Base-by-base conservation (phyloP, 1,140 invertebrate species). In the Diachasma alloeum region DNA sequence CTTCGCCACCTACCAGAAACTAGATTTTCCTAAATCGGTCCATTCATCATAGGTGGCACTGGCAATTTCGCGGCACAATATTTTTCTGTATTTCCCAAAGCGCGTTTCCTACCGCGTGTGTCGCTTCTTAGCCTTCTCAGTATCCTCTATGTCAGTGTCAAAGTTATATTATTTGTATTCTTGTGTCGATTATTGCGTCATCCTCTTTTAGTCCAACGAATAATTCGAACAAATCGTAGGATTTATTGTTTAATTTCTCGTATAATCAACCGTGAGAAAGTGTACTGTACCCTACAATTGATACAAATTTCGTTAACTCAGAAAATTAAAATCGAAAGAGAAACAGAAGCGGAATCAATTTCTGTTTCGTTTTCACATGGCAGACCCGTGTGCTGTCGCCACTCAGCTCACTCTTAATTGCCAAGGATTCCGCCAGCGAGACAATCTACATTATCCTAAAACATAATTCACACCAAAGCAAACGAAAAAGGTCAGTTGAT, bases 161-260 rank as follows among this genome's bases (percentile, higher is more conserved):
- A 59, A 59, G 44, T 46, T 42, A 42, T 42, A 53, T 53, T 53
- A 53, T 53, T 53, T 53, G 48, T 53, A 53, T 53, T 53, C 59
- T 44, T 19, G 36, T 48, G 44, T 72, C 22, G 42, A 72, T 31
- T 44, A 48, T 72, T 72, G 69, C 69, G 69, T 72, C 69, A 72
- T 72, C 19, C 24, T 24, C 24, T 63, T 11, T 63, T 11, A 11
- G 4, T 0, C 19, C 59, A 63, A 22, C 19, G 24, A 63, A 63
- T 63, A 53, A 19, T 19, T 53, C 24, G 1, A 26, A 4, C 22
- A 31, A 59, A 59, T 44, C 36, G 37, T 17, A 10, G 15, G 0
- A 70, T 19, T 70, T 46, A 42, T 8, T n/a, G 17, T 46, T n/a
- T 9, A 46, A 44, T 31, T 19, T 5, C 9, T 42, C 9, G 19